A percentile compares a stretch with the other conserved stretches of the same genome.
phyloP scores from a whole-genome alignment of 1,140 invertebrate genomes.

The Heliconius eleuchia region DNA sequence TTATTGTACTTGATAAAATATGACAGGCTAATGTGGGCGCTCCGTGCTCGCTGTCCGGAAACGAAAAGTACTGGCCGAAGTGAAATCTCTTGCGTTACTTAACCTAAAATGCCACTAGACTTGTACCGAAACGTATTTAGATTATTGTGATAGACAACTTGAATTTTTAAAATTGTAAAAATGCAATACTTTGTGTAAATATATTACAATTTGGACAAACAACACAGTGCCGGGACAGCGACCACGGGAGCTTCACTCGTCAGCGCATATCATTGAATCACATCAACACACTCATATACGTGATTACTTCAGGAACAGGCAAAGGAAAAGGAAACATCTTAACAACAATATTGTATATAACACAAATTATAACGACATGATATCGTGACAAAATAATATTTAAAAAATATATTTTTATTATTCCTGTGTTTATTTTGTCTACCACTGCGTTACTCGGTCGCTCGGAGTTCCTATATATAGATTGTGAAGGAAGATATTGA shows the following conservation, averaged over 20 bases:
- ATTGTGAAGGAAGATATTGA: no score
- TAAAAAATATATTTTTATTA: slow-evolving; percentile 37
- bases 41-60: slow-evolving; percentile 15
- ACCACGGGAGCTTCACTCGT: slow-evolving; percentile 20
- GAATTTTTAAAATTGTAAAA: not conserved
- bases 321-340: slow-evolving; percentile 51
- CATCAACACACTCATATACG: slow-evolving; percentile 33
- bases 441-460: no score
- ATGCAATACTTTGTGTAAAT: not conserved
- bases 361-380: slow-evolving; percentile 54
- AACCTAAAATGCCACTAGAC: slow-evolving; percentile 15
- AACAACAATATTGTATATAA: slow-evolving; percentile 56
- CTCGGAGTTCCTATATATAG: no score
- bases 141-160: not conserved
- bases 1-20: slow-evolving; percentile 55
- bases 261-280: slow-evolving; percentile 29
- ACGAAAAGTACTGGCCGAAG: slow-evolving; percentile 8
- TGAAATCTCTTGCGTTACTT: slow-evolving; percentile 8
- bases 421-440: slow-evolving; percentile 15
- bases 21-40: slow-evolving; percentile 24
- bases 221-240: slow-evolving; percentile 8
- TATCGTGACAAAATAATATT: slow-evolving; percentile 41
- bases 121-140: not conserved
- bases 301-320: slow-evolving; percentile 52
- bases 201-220: not conserved